Evolutionary conservation across 2,797 vertebrate species (phyloP).

Genomic region (Tapirus indicus): DNA sequence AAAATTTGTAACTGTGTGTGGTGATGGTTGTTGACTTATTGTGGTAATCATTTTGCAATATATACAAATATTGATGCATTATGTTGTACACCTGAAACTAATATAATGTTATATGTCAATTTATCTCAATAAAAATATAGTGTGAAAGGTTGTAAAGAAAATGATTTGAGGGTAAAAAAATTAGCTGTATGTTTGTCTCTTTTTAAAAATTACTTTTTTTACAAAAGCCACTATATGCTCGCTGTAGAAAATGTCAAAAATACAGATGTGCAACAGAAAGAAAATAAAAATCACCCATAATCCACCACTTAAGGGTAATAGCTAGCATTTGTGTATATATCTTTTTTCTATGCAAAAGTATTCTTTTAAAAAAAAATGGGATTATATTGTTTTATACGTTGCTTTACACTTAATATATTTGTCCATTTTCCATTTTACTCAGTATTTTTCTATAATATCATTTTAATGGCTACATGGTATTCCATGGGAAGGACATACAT

Average conservation of each 20-base stretch:
- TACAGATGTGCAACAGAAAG: background rate
- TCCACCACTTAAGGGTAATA: background rate
- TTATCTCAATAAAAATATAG: background rate
- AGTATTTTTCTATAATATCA: background rate
- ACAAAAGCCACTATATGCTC: background rate
- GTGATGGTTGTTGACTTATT: background rate
- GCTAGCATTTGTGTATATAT: background rate
- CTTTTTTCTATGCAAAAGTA: background rate
- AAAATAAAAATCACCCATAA: background rate
- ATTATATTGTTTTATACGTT: background rate
- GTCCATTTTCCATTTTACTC: conserved; percentile 4
- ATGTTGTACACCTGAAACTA: background rate
- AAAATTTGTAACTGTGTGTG: background rate
- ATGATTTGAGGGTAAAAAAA: background rate
- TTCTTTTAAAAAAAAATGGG: conserved; percentile 13
- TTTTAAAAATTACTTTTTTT: background rate
- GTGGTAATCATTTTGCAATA: background rate
- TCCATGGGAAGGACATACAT: background rate
- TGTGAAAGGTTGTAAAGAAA: background rate
- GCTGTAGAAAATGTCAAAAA: conserved; percentile 45
- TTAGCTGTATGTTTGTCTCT: background rate
- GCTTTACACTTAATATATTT: background rate
- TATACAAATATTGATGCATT: background rate
- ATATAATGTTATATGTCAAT: background rate
- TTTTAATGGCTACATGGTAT: background rate